These are phyloP conservation scores for Sericinus montela DNA, from an alignment of 2,888 invertebrate genomes.

Conservation along the genomic window DNA sequence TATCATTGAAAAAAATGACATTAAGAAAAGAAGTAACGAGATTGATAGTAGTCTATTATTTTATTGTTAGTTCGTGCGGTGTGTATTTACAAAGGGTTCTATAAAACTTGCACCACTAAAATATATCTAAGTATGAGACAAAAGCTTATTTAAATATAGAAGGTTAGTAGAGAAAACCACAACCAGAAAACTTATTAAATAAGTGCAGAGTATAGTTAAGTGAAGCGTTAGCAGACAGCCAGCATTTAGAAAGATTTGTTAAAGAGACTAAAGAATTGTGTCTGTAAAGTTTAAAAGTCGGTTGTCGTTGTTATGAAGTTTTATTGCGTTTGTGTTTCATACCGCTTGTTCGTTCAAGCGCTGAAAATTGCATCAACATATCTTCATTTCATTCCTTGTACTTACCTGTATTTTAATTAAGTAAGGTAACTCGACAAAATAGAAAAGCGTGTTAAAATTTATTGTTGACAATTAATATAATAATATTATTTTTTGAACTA, in stretches of 20 bases:
- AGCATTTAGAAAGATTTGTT: slow-evolving; percentile 12
- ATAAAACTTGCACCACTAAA: slow-evolving; percentile 1
- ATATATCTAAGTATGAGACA: slow-evolving; percentile 3
- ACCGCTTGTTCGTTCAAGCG: slow-evolving; percentile 3
- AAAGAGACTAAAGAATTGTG: slow-evolving; percentile 1
- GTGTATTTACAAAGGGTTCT: slow-evolving; percentile 10
- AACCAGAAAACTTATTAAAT: slow-evolving; percentile 10
- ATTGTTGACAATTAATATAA: neutral
- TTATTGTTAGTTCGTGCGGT: slow-evolving; percentile 11
- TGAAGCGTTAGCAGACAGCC: slow-evolving; percentile 16
- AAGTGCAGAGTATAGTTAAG: slow-evolving; percentile 12
- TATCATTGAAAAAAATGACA: neutral
- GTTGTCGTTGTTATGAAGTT: slow-evolving; percentile 15
- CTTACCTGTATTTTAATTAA: too few species aligned
- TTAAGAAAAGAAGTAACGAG: slow-evolving; percentile 6
- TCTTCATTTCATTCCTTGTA: slow-evolving; percentile 8
- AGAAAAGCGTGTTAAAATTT: neutral
- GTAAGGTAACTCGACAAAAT: too few species aligned
- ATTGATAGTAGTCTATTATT: neutral
- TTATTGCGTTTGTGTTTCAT: slow-evolving; percentile 11
- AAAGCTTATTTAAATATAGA: slow-evolving; percentile 11
- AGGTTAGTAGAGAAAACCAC: slow-evolving; percentile 20
- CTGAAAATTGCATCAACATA: slow-evolving; percentile 16
- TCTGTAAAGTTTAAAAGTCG: slow-evolving; percentile 4
- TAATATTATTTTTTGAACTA: neutral